phyloP scores from a whole-genome alignment of 2,888 invertebrate species.

The Andrena fulva region DNA sequence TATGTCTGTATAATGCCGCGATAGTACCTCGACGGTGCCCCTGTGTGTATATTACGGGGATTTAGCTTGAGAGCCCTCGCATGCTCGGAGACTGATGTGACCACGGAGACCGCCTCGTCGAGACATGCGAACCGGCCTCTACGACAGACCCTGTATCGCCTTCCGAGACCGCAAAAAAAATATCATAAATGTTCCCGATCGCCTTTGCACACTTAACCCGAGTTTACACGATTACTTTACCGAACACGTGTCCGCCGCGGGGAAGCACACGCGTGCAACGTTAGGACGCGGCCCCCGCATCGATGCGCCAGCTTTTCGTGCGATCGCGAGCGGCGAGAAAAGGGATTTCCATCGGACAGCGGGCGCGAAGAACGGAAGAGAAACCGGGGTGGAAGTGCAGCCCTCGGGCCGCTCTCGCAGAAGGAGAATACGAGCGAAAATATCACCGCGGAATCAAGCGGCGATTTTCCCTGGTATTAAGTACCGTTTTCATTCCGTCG shows the following conservation, averaged over 20 bases:
- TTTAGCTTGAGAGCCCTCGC: slow-evolving; percentile 81
- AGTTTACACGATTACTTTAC: slow-evolving; percentile 29
- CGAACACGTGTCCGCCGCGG: slow-evolving; percentile 26
- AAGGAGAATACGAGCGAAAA: slow-evolving; percentile 13
- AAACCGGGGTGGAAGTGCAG: neutral
- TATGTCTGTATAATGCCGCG: slow-evolving; percentile 83
- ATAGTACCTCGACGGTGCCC: slow-evolving; percentile 78
- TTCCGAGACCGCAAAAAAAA: slow-evolving; percentile 55
- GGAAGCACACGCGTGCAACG: neutral
- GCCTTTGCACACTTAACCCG: slow-evolving; percentile 39
- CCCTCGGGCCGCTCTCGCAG: neutral
- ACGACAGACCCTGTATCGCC: slow-evolving; percentile 68
- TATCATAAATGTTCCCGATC: slow-evolving; percentile 68
- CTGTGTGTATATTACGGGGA: slow-evolving; percentile 81
- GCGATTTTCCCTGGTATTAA: slow-evolving; percentile 39
- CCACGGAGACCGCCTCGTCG: slow-evolving; percentile 84
- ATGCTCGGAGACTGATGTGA: slow-evolving; percentile 85
- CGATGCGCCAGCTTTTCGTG: slow-evolving; percentile 5
- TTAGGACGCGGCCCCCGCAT: neutral
- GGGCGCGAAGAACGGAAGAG: slow-evolving; percentile 29
- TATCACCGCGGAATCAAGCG: slow-evolving; percentile 24
- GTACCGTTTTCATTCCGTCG: slow-evolving; percentile 58
- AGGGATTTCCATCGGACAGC: slow-evolving; percentile 38
- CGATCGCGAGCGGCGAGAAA: slow-evolving; percentile 42
- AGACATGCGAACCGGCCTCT: slow-evolving; percentile 82